phyloP scores from a whole-genome alignment of 2,797 vertebrate genomes.

The Sebastolobus alascanus region DNA sequence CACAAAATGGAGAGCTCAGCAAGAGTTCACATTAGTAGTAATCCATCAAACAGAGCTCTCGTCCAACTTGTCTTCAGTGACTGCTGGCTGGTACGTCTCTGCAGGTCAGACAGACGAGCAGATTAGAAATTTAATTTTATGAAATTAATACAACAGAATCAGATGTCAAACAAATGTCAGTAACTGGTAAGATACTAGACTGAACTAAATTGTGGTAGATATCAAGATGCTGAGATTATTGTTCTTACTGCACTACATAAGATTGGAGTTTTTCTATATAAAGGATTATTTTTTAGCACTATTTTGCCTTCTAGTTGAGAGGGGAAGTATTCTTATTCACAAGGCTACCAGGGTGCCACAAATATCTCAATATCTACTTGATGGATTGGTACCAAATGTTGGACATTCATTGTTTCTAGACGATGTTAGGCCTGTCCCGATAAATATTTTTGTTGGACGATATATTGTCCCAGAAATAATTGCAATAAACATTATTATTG shows the following conservation, averaged over 20 bases:
- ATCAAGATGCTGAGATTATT: background rate
- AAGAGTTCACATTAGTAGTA: too few species aligned
- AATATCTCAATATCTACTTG: too few species aligned
- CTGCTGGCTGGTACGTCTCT: conserved; percentile 41
- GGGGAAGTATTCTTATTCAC: too few species aligned
- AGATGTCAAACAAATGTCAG: background rate
- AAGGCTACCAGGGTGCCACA: too few species aligned
- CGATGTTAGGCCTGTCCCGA: background rate
- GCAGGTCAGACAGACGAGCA: conserved; percentile 4
- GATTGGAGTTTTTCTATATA: too few species aligned
- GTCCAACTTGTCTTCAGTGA: background rate
- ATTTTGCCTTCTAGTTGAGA: background rate
- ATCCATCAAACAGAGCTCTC: background rate
- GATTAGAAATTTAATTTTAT: background rate
- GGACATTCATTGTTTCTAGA: background rate
- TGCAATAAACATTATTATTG: too few species aligned
- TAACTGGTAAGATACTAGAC: background rate
- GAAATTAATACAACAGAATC: too few species aligned
- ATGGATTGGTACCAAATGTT: background rate
- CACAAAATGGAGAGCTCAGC: background rate
- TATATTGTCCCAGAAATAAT: too few species aligned
- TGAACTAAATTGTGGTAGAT: background rate
- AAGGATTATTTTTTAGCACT: background rate
- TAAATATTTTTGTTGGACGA: background rate
- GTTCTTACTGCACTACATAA: background rate